These are phyloP conservation scores for Microtus pennsylvanicus DNA, from an alignment of 2,113 vertebrate genomes.

Conservation along the genomic window DNA sequence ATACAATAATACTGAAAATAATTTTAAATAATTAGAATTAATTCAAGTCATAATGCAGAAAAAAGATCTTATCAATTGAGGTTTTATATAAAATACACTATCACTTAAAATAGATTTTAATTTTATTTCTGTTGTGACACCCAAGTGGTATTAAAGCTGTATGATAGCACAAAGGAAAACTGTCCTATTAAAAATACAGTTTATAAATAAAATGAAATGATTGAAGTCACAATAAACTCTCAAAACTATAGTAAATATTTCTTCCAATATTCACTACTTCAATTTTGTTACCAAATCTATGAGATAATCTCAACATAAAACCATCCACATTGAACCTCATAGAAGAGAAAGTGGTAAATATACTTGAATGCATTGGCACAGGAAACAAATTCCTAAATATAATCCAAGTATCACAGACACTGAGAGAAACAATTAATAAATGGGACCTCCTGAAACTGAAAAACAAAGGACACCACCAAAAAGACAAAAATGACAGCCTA, in stretches of 20 bases:
- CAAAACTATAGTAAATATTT: not conserved
- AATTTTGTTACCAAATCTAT: not conserved
- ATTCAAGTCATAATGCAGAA: not conserved
- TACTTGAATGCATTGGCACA: too few relatives aligned
- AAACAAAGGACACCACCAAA: too few relatives aligned
- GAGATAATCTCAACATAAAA: not conserved
- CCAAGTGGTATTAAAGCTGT: not conserved
- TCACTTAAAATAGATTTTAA: not conserved
- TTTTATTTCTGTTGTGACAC: not conserved
- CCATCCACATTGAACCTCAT: too few relatives aligned
- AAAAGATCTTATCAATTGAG: not conserved
- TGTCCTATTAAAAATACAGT: not conserved
- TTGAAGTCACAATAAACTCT: not conserved
- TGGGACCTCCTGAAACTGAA: too few relatives aligned
- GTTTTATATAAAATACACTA: not conserved
- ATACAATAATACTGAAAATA: not conserved
- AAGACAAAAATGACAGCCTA: too few relatives aligned
- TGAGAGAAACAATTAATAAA: too few relatives aligned
- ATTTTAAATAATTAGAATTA: not conserved
- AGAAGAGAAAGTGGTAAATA: too few relatives aligned
- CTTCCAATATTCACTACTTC: not conserved
- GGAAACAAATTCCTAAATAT: too few relatives aligned
- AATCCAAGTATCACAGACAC: too few relatives aligned
- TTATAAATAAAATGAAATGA: not conserved
- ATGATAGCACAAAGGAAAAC: not conserved